Evolutionary conservation across 2,797 vertebrate species (phyloP).

Genomic region (Takifugu ocellatus): DNA sequence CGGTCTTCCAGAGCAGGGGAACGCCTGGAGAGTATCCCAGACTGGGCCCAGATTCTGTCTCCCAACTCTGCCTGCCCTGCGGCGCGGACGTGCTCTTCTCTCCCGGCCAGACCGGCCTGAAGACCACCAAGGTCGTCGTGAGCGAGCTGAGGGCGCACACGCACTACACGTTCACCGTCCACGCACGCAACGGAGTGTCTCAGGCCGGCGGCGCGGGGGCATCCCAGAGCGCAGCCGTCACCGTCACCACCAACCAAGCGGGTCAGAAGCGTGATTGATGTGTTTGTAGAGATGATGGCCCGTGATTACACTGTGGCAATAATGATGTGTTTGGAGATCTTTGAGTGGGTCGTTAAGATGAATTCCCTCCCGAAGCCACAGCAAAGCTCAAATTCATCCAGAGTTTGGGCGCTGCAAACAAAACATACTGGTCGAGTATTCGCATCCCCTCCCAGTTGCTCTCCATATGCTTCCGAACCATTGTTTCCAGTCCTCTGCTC

Average conservation of each 20-base stretch:
- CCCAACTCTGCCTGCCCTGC: conserved; percentile 85
- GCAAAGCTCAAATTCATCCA: neutral
- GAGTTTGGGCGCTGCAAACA: too few species aligned
- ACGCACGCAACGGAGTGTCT: conserved; percentile 92
- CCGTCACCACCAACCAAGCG: conserved; percentile 97
- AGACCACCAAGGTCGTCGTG: conserved; percentile 86
- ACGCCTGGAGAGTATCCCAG: conserved; percentile 32
- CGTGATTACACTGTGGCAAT: conserved; percentile 35
- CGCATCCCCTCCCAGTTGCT: too few species aligned
- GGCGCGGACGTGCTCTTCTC: conserved; percentile 86
- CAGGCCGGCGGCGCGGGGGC: conserved; percentile 79
- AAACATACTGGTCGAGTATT: too few species aligned
- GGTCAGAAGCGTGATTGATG: conserved; percentile 73
- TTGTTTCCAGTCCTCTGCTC: neutral
- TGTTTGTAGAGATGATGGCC: conserved; percentile 41
- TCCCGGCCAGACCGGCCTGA: conserved; percentile 84
- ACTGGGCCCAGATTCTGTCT: conserved; percentile 59
- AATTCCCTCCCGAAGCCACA: neutral
- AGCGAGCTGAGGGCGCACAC: conserved; percentile 95
- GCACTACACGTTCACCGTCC: conserved; percentile 95
- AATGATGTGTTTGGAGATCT: too few species aligned
- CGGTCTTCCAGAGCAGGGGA: conserved; percentile 46
- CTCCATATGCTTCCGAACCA: neutral
- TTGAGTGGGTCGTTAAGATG: too few species aligned
- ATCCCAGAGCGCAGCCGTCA: conserved; percentile 90